phyloP scores from a whole-genome alignment of 1,140 invertebrate species.

The Bombyx mandarina region DNA sequence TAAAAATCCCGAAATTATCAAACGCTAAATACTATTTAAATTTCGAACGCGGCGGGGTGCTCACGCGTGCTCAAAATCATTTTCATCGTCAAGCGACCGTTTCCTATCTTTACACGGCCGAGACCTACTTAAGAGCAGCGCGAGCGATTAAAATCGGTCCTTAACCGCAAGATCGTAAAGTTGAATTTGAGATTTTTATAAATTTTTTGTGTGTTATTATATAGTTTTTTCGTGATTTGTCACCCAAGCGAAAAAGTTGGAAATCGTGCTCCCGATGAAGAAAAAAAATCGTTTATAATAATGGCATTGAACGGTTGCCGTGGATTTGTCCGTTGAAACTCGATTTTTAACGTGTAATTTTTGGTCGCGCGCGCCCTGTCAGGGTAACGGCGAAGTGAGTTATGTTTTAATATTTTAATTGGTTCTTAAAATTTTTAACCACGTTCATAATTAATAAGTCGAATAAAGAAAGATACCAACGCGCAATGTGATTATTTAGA shows the following conservation, averaged over 20 bases:
- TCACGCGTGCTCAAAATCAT: constrained; percentile 47
- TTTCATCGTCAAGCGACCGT: constrained; percentile 17
- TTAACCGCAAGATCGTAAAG: constrained; percentile 16
- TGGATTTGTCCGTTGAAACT: constrained; percentile 55
- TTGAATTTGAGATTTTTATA: constrained; percentile 2
- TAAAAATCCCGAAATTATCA: constrained; percentile 1
- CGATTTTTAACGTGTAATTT: constrained; percentile 42
- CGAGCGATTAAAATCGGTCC: constrained; percentile 22
- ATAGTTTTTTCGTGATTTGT: constrained; percentile 56
- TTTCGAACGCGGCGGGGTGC: constrained; percentile 20
- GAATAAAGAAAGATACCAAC: too few species aligned
- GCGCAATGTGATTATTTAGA: too few species aligned
- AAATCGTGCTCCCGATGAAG: constrained; percentile 46
- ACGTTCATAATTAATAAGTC: too few species aligned
- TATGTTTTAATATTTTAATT: too few species aligned
- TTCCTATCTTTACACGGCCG: constrained; percentile 45
- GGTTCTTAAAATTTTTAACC: too few species aligned
- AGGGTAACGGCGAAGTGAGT: neutral
- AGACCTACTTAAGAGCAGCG: constrained; percentile 34
- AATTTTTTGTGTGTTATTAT: constrained; percentile 22
- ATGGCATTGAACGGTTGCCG: constrained; percentile 51
- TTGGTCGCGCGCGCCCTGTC: constrained; percentile 20
- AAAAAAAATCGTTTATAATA: constrained; percentile 57
- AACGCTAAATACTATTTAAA: constrained; percentile 18
- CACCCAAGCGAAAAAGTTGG: constrained; percentile 60